A percentile compares a stretch with the other conserved stretches of the same genome.
phyloP scores from a whole-genome alignment of 2,797 vertebrate genomes.

The Xiphophorus birchmanni region DNA sequence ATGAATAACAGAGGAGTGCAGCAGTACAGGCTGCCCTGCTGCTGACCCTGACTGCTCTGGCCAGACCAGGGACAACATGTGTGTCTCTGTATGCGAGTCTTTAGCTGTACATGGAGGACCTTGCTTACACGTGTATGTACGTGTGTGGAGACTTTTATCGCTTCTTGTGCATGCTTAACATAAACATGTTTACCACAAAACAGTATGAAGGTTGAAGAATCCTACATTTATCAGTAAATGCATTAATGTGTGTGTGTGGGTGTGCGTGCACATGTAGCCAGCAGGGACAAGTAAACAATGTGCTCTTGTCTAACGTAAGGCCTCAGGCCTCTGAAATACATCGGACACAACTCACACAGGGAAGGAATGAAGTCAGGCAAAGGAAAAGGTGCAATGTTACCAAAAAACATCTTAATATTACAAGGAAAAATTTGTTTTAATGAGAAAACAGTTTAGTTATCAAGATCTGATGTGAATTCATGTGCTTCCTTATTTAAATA shows the following conservation, averaged over 20 bases:
- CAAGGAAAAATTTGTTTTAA: no score
- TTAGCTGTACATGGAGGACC: background rate
- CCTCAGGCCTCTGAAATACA: constrained; percentile 70
- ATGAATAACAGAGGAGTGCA: constrained; percentile 79
- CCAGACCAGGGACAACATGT: constrained; percentile 55
- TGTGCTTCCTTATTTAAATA: no score
- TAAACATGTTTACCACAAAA: constrained; percentile 11
- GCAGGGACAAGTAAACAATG: constrained; percentile 75
- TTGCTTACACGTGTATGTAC: background rate
- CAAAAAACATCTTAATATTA: no score
- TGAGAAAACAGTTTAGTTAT: no score
- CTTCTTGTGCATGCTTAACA: constrained; percentile 8
- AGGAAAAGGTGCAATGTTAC: constrained; percentile 23
- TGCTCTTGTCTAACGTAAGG: constrained; percentile 71
- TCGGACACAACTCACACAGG: constrained; percentile 57
- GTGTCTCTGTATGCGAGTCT: constrained; percentile 6
- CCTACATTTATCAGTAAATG: constrained; percentile 14
- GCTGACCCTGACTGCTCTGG: constrained; percentile 73
- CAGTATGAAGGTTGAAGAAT: constrained; percentile 15
- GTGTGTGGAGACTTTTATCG: constrained; percentile 20
- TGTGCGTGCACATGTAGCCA: constrained; percentile 34
- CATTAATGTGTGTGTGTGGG: constrained; percentile 3
- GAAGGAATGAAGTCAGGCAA: constrained; percentile 61
- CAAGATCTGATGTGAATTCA: no score
- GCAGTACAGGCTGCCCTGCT: constrained; percentile 71